Evolutionary conservation across 1,140 invertebrate species (phyloP).

Genomic region (Camponotus floridanus): DNA sequence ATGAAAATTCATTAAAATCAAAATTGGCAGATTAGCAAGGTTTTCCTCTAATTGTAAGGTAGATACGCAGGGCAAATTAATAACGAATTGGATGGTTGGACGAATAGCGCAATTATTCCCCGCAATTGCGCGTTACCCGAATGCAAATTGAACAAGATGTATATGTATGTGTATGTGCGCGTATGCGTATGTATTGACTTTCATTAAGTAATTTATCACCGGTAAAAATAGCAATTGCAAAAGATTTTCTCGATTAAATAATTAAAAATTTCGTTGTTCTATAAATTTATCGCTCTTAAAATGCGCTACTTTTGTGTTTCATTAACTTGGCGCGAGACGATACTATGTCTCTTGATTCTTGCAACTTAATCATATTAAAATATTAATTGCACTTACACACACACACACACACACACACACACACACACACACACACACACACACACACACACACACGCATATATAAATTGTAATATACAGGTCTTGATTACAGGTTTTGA

Average conservation of each 20-base stretch:
- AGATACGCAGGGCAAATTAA: slow-evolving; percentile 1
- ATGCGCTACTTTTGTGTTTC: background rate
- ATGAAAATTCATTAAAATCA: no score
- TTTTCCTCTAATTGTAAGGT: background rate
- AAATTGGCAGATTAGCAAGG: no score
- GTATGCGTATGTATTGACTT: background rate
- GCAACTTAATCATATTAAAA: no score
- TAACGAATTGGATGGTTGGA: background rate
- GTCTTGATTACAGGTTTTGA: no score
- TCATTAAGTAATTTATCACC: background rate
- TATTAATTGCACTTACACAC: no score
- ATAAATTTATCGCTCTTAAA: background rate
- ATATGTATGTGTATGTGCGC: no score
- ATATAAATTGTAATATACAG: no score
- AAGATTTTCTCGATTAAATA: slow-evolving; percentile 4
- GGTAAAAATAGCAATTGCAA: background rate
- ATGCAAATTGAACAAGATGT: background rate
- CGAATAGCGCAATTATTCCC: slow-evolving; percentile 49
- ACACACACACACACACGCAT: no score
- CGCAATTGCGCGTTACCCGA: slow-evolving; percentile 23
- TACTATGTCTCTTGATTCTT: no score
- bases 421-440: no score
- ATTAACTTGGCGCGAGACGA: no score
- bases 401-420: no score
- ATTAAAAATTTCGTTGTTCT: background rate